phyloP scores from a whole-genome alignment of 2,888 invertebrate genomes.

The Nemurella pictetii region DNA sequence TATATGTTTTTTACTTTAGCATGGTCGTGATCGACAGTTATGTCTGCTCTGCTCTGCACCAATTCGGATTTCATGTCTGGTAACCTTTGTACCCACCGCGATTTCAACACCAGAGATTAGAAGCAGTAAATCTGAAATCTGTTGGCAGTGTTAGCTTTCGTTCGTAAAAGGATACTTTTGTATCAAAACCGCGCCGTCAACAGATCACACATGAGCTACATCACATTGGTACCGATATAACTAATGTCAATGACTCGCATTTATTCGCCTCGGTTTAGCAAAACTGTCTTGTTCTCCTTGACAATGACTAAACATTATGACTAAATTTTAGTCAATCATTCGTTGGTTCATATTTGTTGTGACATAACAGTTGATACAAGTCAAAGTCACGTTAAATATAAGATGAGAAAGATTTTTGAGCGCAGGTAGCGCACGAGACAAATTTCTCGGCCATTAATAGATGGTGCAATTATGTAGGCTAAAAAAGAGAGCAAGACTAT shows the following conservation, averaged over 20 bases:
- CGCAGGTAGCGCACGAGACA: too few relatives aligned
- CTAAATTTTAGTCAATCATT: neutral
- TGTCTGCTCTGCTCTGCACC: neutral
- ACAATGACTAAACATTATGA: neutral
- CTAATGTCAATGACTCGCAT: neutral
- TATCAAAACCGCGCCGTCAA: neutral
- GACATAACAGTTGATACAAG: neutral
- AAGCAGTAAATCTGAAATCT: neutral
- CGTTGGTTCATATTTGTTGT: neutral
- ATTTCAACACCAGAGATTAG: neutral
- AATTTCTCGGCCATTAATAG: neutral
- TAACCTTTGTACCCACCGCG: neutral
- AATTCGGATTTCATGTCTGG: neutral
- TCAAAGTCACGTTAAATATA: neutral
- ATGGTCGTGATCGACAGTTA: too few relatives aligned
- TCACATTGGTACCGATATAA: neutral
- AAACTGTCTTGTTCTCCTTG: neutral
- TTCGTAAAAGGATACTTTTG: neutral
- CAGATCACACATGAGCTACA: neutral
- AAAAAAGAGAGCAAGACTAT: neutral
- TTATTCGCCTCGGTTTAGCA: neutral
- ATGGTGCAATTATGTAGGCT: neutral
- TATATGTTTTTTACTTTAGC: too few relatives aligned
- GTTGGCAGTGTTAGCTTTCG: neutral
- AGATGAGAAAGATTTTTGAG: neutral